Base-by-base conservation (phyloP, 2,113 vertebrate genomes). In the Campylomormyrus tamandua region DNA sequence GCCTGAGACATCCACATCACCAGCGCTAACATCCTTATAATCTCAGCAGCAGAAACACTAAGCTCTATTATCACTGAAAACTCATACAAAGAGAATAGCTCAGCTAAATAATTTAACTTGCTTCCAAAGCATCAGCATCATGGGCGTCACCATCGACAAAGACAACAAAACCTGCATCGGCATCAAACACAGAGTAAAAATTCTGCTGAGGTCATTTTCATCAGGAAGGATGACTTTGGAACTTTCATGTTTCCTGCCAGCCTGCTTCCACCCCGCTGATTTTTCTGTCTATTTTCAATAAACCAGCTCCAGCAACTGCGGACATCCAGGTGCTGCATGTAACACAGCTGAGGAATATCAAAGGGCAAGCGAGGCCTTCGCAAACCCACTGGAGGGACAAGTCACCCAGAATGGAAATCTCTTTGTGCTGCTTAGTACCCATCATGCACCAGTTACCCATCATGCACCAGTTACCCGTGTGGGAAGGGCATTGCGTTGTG, bases 401-500 rank as follows among this genome's bases (percentile, higher is more conserved):
- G 49, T 35, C 27, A 83, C 39, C 77, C 39, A 46, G 77, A 3
- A 83, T 19, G 35, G 31, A 45, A 27, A 21, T 46, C 62, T 3
- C 8, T 50, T 84, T 39, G 5, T 9, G 7, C 21, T 21, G 3
- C n/a, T 77, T 15, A 48, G 24, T 19, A 27, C 42, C 27, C 48
- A 27, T 46, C 24, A 50, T 80, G 84, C n/a, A 89, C 83, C 88
- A 46, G 89, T 93, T 99, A 99, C 98, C 98, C 99, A 27, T 46
- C 24, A 50, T 80, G 84, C n/a, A 89, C 83, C 88, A 46, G 89
- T 93, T 99, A 99, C 98, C 98, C 99, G 97, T 99, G 98, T 93
- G 97, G 96, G 94, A 98, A 98, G 92, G 98, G 95, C 94, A 98
- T 97, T 83, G 98, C 97, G 35, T 98, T 99, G 96, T 98, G 98